These are phyloP conservation scores for Polietes domitor DNA, from an alignment of 2,888 invertebrate species.

Conservation along the genomic window DNA sequence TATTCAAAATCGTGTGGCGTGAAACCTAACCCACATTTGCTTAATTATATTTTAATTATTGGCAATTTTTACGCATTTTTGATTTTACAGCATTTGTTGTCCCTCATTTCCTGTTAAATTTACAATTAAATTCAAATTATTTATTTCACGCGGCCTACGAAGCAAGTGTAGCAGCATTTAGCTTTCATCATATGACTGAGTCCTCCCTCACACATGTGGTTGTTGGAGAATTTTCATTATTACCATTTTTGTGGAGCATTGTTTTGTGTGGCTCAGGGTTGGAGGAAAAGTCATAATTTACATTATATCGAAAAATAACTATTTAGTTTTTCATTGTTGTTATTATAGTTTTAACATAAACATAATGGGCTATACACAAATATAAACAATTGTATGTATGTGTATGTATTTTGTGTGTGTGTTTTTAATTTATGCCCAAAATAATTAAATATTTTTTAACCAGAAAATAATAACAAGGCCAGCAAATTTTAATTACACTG, in stretches of 20 bases:
- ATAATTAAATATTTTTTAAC: neutral
- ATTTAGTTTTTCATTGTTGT: neutral
- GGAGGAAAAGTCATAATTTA: neutral
- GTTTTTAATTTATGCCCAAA: neutral
- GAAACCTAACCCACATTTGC: too few species aligned
- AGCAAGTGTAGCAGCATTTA: neutral
- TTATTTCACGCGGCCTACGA: neutral
- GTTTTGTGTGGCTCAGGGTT: too few species aligned
- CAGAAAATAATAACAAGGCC: neutral
- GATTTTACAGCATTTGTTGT: neutral
- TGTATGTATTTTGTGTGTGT: too few species aligned
- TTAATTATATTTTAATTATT: neutral
- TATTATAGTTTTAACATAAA: neutral
- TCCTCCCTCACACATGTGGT: neutral
- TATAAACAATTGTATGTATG: too few species aligned
- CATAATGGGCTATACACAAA: too few species aligned
- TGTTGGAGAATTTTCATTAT: neutral
- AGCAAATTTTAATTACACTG: neutral
- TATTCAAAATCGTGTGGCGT: too few species aligned
- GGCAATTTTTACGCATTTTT: conserved; percentile 1
- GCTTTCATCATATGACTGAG: neutral
- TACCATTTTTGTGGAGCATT: neutral
- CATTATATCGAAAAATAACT: neutral
- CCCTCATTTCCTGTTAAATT: neutral
- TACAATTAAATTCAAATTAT: neutral